Base-by-base conservation (phyloP, 1,140 invertebrate genomes). In the Meteorus sp. region DNA sequence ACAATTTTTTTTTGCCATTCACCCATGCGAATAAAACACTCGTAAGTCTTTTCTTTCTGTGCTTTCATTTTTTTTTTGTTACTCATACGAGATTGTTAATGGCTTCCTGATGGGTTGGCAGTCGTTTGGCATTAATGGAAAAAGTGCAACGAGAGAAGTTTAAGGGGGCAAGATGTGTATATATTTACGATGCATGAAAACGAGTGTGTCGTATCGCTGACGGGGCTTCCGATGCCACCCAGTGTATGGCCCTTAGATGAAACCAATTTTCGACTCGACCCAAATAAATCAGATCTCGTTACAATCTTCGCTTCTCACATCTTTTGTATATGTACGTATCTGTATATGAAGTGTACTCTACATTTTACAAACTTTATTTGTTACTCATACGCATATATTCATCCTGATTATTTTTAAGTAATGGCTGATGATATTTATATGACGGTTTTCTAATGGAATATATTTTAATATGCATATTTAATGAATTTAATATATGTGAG, bases 251-350 rank as follows among this genome's bases (percentile, higher is more conserved):
- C 62, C 66, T 50, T 63, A 64, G 69, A 76, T 74, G 74, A 71
- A 75, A 76, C 70, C 73, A 76, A 76, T 76, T 75, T 75, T 76
- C 69, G 70, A 62, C 63, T 29, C 56, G 70, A 63, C 64, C 67
- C 64, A 61, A 65, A 76, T 76, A 76, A 76, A 76, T 76, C 72
- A 76, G 70, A 73, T 76, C 72, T 76, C 67, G 70, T 76, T 76
- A 75, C 69, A 65, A 62, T 52, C 52, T 39, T 15, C 13, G 8
- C 13, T 11, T 7, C 35, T n/a, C 8, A 39, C 35, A 19, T 51
- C 43, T 0, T 25, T n/a, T n/a, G n/a, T n/a, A n/a, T n/a, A n/a
- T n/a, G n/a, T n/a, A n/a, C n/a, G n/a, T n/a, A n/a, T n/a, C n/a
- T n/a, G n/a, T n/a, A 69, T 63, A 62, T 67, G 60, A 58, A 47